phyloP scores from a whole-genome alignment of 1,140 invertebrate genomes.

The Drosophila fuyamai region DNA sequence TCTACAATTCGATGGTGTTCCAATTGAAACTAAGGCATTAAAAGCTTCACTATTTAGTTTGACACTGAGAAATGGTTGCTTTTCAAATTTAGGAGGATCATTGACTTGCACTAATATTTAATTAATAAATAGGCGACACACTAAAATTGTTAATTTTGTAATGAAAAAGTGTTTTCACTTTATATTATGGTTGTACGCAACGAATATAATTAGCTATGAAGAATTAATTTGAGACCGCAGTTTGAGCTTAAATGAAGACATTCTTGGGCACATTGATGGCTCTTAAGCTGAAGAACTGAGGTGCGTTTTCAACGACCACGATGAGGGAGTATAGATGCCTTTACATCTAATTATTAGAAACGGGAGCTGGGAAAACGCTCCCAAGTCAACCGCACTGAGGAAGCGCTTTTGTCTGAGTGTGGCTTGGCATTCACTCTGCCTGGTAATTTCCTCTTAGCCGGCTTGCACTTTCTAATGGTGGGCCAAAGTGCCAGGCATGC shows the following conservation, averaged over 20 bases:
- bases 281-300: slow-evolving; percentile 1
- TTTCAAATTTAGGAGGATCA: neutral
- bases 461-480: neutral
- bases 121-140: no score
- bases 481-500: slow-evolving; percentile 51
- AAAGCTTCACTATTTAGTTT: no score
- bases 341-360: slow-evolving; percentile 17
- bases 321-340: neutral
- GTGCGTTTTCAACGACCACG: neutral
- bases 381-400: slow-evolving; percentile 18
- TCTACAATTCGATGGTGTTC: no score
- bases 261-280: no score
- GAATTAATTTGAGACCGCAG: neutral
- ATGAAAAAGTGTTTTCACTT: no score
- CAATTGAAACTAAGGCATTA: no score
- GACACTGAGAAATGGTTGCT: no score
- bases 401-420: slow-evolving; percentile 30
- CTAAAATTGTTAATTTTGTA: no score
- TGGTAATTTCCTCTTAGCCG: slow-evolving; percentile 24
- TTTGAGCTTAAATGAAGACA: slow-evolving; percentile 4
- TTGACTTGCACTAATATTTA: no score
- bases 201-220: neutral
- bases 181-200: no score
- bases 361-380: slow-evolving; percentile 10
- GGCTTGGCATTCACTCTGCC: slow-evolving; percentile 26